phyloP scores from a whole-genome alignment of 2,888 invertebrate genomes.

The Cheilosia vernalis region DNA sequence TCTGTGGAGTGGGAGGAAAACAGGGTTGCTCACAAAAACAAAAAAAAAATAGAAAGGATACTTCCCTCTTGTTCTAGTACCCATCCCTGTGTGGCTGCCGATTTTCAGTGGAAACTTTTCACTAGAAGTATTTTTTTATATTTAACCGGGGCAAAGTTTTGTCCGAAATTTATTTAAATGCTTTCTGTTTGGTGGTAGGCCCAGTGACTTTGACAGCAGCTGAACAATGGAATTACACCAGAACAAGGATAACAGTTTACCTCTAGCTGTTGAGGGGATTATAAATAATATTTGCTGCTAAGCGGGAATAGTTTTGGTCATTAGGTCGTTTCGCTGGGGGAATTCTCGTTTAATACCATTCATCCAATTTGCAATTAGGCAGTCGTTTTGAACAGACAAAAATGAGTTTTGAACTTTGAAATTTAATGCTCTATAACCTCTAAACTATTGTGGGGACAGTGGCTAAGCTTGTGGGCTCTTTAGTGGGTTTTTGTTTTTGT shows the following conservation, averaged over 20 bases:
- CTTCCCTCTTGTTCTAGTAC: constrained; percentile 6
- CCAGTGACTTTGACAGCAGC: constrained; percentile 28
- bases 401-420: too few relatives aligned
- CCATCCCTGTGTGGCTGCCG: background rate
- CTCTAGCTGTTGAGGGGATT: background rate
- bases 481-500: too few relatives aligned
- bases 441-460: too few relatives aligned
- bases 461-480: too few relatives aligned
- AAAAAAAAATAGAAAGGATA: background rate
- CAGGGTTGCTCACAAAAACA: background rate
- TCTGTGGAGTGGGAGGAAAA: constrained; percentile 11
- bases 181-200: background rate
- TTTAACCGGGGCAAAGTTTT: constrained; percentile 49
- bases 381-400: too few relatives aligned
- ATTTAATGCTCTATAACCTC: too few relatives aligned
- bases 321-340: background rate
- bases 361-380: too few relatives aligned
- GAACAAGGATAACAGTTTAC: background rate
- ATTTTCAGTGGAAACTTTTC: constrained; percentile 30
- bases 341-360: too few relatives aligned
- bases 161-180: background rate
- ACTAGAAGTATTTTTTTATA: constrained; percentile 29
- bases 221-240: constrained; percentile 10
- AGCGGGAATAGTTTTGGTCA: constrained; percentile 5
- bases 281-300: background rate